Conservation (phyloP, 2,113 vertebrate species). For the Lanius collurio region DNA sequence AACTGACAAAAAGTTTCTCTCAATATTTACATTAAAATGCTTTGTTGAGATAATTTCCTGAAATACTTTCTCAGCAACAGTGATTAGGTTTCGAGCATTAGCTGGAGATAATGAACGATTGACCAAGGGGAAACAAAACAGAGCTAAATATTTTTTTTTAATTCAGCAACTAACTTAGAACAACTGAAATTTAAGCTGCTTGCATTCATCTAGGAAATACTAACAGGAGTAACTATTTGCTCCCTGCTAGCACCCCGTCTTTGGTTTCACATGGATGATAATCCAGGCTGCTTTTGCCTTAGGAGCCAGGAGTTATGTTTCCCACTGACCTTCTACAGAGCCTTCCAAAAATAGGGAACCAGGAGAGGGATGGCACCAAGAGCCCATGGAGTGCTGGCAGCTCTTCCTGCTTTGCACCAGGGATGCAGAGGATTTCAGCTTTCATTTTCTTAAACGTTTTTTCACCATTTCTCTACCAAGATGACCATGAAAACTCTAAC, state of each 20-base stretch:
- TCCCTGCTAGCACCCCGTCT: not conserved
- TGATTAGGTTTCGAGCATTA: not conserved
- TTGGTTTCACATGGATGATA: constrained; percentile 52
- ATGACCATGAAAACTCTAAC: not conserved
- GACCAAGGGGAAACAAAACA: not conserved
- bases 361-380: not conserved
- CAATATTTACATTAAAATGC: not conserved
- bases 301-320: constrained; percentile 30
- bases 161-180: constrained; percentile 46
- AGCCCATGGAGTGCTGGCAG: rapidly evolving
- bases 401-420: not conserved
- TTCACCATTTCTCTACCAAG: not conserved
- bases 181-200: constrained; percentile 36
- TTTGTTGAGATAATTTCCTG: not conserved
- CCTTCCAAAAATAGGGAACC: constrained; percentile 51
- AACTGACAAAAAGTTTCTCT: not conserved
- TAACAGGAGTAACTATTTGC: constrained; percentile 48
- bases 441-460: not conserved
- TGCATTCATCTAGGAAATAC: constrained; percentile 38
- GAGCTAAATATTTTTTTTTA: not conserved
- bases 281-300: constrained; percentile 48
- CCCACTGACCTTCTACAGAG: constrained; percentile 48
- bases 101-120: not conserved
- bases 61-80: not conserved
- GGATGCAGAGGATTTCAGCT: not conserved